Percentiles rank a stretch among this genome's conserved stretches.
Evolutionary conservation across 2,113 vertebrate species (phyloP).

Genomic region (Mus pahari): DNA sequence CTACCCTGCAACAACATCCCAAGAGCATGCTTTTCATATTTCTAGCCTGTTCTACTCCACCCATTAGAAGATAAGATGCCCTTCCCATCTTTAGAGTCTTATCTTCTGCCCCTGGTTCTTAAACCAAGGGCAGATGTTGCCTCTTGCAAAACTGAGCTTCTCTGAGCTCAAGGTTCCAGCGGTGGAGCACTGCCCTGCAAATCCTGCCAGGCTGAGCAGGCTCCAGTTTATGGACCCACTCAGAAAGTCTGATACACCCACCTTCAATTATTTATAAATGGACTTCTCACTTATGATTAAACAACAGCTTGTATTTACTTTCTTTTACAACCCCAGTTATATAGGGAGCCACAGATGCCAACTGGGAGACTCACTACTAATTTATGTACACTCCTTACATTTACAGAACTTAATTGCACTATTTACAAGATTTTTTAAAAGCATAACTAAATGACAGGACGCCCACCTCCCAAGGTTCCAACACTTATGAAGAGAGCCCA

Average conservation of each 20-base stretch:
- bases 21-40: slow-evolving; percentile 63
- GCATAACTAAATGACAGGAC: slow-evolving; percentile 45
- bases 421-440: slow-evolving; percentile 58
- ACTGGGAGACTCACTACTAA: slow-evolving; percentile 21
- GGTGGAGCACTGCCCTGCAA: background rate
- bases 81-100: slow-evolving; percentile 69
- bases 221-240: slow-evolving; percentile 8
- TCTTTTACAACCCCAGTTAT: slow-evolving; percentile 55
- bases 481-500: slow-evolving; percentile 32
- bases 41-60: slow-evolving; percentile 33
- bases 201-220: background rate
- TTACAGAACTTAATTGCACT: slow-evolving; percentile 43
- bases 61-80: slow-evolving; percentile 57
- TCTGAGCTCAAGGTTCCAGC: background rate
- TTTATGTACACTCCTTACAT: background rate
- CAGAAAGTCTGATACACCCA: slow-evolving; percentile 30
- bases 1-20: background rate
- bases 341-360: slow-evolving; percentile 48
- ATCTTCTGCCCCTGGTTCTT: slow-evolving; percentile 8
- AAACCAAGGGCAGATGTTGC: background rate
- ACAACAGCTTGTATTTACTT: slow-evolving; percentile 60
- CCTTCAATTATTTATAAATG: slow-evolving; percentile 56
- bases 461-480: slow-evolving; percentile 9
- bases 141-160: background rate
- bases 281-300: slow-evolving; percentile 59